Conservation (phyloP, 2,113 vertebrate species). For the Malaclemys terrapin region DNA sequence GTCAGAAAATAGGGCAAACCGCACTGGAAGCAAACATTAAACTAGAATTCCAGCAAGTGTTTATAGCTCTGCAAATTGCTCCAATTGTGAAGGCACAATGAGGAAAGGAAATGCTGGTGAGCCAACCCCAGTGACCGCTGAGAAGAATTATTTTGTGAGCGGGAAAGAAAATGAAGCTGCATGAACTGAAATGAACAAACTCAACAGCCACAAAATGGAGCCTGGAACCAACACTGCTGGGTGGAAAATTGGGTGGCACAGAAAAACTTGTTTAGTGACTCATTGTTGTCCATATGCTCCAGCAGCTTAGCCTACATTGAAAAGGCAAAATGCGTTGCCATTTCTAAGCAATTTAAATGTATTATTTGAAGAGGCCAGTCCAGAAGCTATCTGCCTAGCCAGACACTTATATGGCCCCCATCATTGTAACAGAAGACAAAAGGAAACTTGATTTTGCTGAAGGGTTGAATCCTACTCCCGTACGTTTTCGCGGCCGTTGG, state of each 20-base stretch:
- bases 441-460: neutral
- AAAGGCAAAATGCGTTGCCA: neutral
- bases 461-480: neutral
- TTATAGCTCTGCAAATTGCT: neutral
- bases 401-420: neutral
- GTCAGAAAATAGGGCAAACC: conserved; percentile 17
- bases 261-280: conserved; percentile 37
- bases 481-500: neutral
- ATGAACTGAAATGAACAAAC: neutral
- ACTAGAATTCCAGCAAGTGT: neutral
- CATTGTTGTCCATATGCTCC: rapidly evolving
- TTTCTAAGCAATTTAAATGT: neutral
- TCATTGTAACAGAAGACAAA: neutral
- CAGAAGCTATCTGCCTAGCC: rapidly evolving
- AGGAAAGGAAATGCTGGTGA: neutral
- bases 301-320: neutral
- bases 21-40: neutral
- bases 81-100: neutral
- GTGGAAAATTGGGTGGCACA: conserved; percentile 19
- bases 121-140: neutral
- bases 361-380: neutral
- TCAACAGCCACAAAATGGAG: neutral
- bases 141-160: neutral
- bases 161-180: conserved; percentile 5
- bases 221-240: neutral